Conservation (phyloP, 2,797 vertebrate species). For the Ctenosaura bakeri region DNA sequence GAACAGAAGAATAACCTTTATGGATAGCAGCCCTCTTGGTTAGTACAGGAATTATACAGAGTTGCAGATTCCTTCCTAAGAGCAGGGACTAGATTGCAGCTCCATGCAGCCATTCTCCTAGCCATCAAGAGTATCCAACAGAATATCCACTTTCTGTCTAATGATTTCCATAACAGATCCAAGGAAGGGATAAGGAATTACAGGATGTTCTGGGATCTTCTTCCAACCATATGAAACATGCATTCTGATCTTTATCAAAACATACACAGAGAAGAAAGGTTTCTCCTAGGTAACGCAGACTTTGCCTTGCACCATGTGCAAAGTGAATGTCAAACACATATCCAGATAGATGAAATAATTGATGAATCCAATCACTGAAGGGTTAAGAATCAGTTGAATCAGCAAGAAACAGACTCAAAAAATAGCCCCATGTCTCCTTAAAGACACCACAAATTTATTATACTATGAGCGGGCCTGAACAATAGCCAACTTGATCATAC, state of each 20-base stretch:
- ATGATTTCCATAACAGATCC: neutral
- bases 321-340: neutral
- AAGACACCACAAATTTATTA: neutral
- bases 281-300: neutral
- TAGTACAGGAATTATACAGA: neutral
- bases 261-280: neutral
- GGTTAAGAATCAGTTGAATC: neutral
- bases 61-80: neutral
- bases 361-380: neutral
- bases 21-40: neutral
- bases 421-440: neutral
- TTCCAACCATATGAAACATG: neutral
- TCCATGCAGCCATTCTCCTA: neutral
- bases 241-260: neutral
- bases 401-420: neutral
- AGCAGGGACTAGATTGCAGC: neutral
- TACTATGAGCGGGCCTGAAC: neutral
- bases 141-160: neutral
- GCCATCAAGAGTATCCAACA: neutral
- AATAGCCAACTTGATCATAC: neutral
- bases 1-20: neutral
- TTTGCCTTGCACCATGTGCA: neutral
- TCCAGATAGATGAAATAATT: neutral
- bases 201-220: neutral
- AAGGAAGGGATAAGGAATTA: neutral